Base-by-base conservation (phyloP, 1,140 invertebrate species). In the Gonioctena quinquepunctata region DNA sequence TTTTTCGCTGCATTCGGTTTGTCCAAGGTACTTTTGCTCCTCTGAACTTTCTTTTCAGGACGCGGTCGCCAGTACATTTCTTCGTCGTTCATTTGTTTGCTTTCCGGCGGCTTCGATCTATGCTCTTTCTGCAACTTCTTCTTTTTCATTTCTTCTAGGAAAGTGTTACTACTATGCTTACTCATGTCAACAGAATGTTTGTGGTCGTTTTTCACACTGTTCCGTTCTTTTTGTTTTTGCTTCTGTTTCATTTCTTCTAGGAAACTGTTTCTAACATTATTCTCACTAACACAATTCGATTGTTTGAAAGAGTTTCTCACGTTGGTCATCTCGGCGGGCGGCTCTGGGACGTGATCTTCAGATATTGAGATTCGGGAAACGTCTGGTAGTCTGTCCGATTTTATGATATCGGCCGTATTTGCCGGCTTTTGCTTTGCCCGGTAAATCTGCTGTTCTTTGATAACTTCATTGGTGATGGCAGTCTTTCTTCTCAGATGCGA, bases 401-500 rank as follows among this genome's bases (percentile, higher is more conserved):
- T n/a, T n/a, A n/a, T n/a, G n/a, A n/a, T n/a, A n/a, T n/a, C n/a
- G n/a, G n/a, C n/a, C n/a, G n/a, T n/a, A n/a, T n/a, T n/a, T n/a
- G n/a, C n/a, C n/a, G n/a, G n/a, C n/a, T n/a, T n/a, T n/a, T n/a
- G n/a, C n/a, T n/a, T n/a, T n/a, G 33, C 33, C 33, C 33, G 11
- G 33, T 42, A 42, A 11, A 42, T n/a, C 16, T 42, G 33, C 16
- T 42, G 33, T 42, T 42, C 33, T n/a, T 22, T 28, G 19, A 62
- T 18, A 18, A 42, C 60, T 18, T 62, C 60, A 5, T 7, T 18
- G 6, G 60, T 65, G 21, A 65, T 65, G n/a, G 49, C 11, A 1
- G 11, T 49, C 3, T 56, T 22, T 42, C 71, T 56, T 27, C 62
- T 21, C 59, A 73, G 26, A 50, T 73, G 72, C 3, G 68, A 63